Evolutionary conservation across 2,797 vertebrate genomes (phyloP).

Genomic region (Labeo calbasu): DNA sequence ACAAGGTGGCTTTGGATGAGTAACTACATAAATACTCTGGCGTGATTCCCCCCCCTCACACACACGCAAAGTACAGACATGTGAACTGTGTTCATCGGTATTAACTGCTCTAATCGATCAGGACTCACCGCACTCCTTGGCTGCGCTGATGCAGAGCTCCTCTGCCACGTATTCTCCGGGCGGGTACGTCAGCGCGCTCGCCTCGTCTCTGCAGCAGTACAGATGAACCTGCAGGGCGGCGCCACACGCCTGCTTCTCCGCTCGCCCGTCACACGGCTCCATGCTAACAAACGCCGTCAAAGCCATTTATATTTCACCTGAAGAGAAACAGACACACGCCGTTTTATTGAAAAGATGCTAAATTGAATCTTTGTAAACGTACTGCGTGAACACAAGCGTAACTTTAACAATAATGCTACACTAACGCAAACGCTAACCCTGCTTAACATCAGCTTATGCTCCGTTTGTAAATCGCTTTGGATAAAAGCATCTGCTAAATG

Average conservation of each 20-base stretch:
- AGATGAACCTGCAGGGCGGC: conserved; percentile 83
- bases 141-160: conserved; percentile 88
- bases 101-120: background rate
- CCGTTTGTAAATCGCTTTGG: no score
- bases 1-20: background rate
- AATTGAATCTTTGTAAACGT: background rate
- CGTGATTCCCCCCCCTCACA: background rate
- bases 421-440: background rate
- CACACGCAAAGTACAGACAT: background rate
- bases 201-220: conserved; percentile 78
- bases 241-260: conserved; percentile 60
- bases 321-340: background rate
- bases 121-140: conserved; percentile 86
- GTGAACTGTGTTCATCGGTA: background rate
- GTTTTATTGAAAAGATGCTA: background rate
- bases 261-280: conserved; percentile 63
- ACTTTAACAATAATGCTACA: no score
- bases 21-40: background rate
- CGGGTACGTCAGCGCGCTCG: conserved; percentile 78
- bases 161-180: conserved; percentile 87
- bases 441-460: background rate
- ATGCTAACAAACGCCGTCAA: conserved; percentile 86
- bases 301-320: conserved; percentile 72
- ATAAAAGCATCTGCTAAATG: no score
- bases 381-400: no score